Evolutionary conservation across 1,140 invertebrate genomes (phyloP).

Genomic region (Venturia canescens): DNA sequence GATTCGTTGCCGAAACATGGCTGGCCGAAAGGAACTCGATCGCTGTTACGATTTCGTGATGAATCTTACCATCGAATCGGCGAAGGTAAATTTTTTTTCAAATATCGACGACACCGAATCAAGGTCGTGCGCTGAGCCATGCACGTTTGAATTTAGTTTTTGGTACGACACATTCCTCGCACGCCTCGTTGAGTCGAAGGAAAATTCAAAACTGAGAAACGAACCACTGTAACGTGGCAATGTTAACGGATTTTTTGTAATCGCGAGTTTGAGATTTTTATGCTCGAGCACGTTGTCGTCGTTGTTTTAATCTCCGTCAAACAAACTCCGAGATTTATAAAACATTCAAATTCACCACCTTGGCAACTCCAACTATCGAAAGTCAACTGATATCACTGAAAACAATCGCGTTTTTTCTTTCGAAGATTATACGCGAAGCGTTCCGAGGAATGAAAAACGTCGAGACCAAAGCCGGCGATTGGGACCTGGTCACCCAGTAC

Average conservation of each 20-base stretch:
- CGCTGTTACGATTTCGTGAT: slow-evolving; percentile 54
- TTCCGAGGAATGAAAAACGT: slow-evolving; percentile 66
- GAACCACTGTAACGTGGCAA: no score
- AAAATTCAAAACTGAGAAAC: slow-evolving; percentile 5
- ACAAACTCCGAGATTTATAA: no score
- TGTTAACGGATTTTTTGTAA: no score
- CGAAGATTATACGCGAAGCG: slow-evolving; percentile 66
- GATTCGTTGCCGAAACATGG: slow-evolving; percentile 26
- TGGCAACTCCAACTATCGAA: no score
- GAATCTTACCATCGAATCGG: slow-evolving; percentile 52
- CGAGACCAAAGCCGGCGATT: slow-evolving; percentile 76
- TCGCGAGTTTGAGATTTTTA: no score
- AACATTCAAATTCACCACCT: no score
- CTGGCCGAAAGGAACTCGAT: slow-evolving; percentile 46
- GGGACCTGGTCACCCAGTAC: slow-evolving; percentile 90
- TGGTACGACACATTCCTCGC: neutral
- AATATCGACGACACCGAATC: neutral
- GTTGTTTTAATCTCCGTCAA: no score
- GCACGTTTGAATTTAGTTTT: neutral
- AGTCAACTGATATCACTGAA: no score
- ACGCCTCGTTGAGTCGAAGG: neutral
- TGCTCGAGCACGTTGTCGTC: neutral
- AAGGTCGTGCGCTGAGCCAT: no score
- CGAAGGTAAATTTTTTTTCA: slow-evolving; percentile 50
- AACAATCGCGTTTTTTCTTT: no score